Evolutionary conservation across 2,888 invertebrate species (phyloP).

Genomic region (Callosobruchus maculatus): DNA sequence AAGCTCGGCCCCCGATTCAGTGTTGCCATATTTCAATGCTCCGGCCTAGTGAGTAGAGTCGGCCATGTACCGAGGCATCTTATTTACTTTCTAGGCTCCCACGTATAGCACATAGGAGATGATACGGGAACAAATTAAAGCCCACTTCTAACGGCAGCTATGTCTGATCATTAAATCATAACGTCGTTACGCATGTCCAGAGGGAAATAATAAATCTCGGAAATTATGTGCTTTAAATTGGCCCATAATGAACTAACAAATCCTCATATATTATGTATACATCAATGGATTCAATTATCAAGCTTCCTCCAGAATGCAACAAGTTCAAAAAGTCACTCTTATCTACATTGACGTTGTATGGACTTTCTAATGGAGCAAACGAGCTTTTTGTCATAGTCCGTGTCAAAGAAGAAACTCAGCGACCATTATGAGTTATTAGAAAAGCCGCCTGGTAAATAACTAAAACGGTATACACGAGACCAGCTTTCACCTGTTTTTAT

Average conservation of each 20-base stretch:
- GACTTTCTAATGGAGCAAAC: not conserved
- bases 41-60: too few relatives aligned
- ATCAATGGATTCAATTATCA: not conserved
- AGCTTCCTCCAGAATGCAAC: not conserved
- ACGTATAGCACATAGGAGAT: too few relatives aligned
- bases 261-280: not conserved
- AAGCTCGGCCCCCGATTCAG: too few relatives aligned
- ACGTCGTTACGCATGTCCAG: not conserved
- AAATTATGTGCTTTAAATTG: not conserved
- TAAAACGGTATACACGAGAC: too few relatives aligned
- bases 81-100: too few relatives aligned
- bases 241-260: not conserved
- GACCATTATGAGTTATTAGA: not conserved
- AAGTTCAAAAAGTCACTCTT: not conserved
- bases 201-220: not conserved
- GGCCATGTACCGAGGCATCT: too few relatives aligned
- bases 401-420: not conserved
- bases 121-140: not conserved
- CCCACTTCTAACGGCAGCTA: not conserved
- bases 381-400: not conserved
- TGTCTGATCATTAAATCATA: too few relatives aligned
- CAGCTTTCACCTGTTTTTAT: not conserved
- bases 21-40: too few relatives aligned
- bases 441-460: not conserved
- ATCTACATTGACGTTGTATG: not conserved